Evolutionary conservation across 2,113 vertebrate species (phyloP).

Genomic region (Amblyornis subalaris): DNA sequence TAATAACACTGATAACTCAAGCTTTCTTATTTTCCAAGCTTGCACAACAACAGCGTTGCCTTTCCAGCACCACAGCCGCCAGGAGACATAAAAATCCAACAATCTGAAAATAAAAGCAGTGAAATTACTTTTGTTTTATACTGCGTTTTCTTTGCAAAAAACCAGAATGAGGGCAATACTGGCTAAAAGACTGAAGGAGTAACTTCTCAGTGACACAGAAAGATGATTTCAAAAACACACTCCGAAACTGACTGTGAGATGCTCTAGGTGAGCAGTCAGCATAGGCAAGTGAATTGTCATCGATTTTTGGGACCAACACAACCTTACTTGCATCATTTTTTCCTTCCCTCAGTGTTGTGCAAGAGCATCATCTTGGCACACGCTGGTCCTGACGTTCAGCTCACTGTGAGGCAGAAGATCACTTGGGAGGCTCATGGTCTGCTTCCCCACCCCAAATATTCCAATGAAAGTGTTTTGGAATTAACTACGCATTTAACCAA

Average conservation of each 20-base stretch:
- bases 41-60: not conserved
- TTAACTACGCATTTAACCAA: not conserved
- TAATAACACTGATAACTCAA: conserved; percentile 22
- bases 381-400: rapidly evolving
- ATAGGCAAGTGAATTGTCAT: not conserved
- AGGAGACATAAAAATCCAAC: not conserved
- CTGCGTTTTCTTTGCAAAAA: not conserved
- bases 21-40: conserved; percentile 1
- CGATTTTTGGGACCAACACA: not conserved
- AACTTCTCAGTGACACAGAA: not conserved
- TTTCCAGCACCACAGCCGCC: conserved; percentile 2
- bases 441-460: conserved; percentile 18
- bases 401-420: not conserved
- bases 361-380: conserved; percentile 5
- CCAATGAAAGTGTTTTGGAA: conserved; percentile 5
- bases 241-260: not conserved
- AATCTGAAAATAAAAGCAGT: not conserved
- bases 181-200: not conserved
- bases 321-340: not conserved
- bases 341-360: not conserved
- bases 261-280: not conserved
- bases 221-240: not conserved
- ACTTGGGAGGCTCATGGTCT: not conserved
- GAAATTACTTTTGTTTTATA: not conserved
- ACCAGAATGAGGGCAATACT: not conserved